Conservation (phyloP, 2,888 invertebrate species). For the Brachyptera putata region DNA sequence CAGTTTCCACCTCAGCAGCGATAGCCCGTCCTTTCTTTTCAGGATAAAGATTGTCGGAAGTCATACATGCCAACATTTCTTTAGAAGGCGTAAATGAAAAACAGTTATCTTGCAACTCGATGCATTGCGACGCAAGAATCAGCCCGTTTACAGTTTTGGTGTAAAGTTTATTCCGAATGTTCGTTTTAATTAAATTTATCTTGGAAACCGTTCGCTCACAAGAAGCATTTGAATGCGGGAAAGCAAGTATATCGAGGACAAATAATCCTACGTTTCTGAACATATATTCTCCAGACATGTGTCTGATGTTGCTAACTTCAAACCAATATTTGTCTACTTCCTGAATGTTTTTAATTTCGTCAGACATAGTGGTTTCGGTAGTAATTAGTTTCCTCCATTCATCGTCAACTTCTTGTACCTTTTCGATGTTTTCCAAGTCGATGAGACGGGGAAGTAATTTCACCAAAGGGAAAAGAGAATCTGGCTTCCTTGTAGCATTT, state of each 20-base stretch:
- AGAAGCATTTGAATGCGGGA: no score
- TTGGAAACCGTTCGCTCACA: no score
- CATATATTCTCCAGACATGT: not conserved
- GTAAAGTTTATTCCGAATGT: no score
- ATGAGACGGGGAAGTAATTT: conserved; percentile 2
- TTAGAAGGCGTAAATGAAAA: no score
- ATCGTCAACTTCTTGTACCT: conserved; percentile 5
- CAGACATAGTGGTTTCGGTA: not conserved
- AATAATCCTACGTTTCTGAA: not conserved
- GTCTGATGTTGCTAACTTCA: not conserved
- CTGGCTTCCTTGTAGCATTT: not conserved
- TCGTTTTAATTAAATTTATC: no score
- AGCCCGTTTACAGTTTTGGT: no score
- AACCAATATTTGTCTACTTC: conserved; percentile 15
- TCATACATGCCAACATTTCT: no score
- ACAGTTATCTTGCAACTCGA: no score
- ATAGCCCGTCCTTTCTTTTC: no score
- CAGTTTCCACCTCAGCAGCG: no score
- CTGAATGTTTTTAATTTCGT: not conserved
- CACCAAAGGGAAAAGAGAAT: not conserved
- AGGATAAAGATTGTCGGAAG: no score
- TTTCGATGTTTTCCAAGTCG: not conserved
- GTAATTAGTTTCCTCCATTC: conserved; percentile 7
- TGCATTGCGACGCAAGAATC: no score
- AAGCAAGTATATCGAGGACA: conserved; percentile 3